Conservation (phyloP, 2,113 vertebrate species). For the Thryonomys swinderianus region DNA sequence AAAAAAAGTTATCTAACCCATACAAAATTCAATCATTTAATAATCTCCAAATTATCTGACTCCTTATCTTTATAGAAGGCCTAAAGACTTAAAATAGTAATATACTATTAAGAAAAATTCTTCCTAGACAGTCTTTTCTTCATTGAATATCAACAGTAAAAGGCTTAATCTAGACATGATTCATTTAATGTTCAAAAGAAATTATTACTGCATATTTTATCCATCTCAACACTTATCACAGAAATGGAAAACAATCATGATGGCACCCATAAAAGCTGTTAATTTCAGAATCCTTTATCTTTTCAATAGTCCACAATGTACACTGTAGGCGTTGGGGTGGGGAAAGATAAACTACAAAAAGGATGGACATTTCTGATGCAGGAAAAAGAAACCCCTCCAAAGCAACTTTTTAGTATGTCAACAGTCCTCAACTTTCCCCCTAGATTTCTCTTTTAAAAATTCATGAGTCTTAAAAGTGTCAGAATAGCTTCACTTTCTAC, state of each 20-base stretch:
- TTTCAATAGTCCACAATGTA: not conserved
- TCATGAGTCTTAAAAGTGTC: not conserved
- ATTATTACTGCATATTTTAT: conserved; percentile 15
- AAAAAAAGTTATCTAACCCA: not conserved
- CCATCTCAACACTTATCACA: conserved; percentile 23
- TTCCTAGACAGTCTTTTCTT: conserved; percentile 26
- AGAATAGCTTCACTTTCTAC: not conserved
- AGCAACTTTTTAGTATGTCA: not conserved
- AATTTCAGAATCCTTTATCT: not conserved
- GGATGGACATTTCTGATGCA: conserved; percentile 8
- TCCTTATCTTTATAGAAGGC: conserved; percentile 15
- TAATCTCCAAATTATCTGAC: conserved; percentile 37
- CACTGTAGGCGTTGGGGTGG: too few relatives aligned
- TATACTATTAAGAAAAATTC: not conserved
- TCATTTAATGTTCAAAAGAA: conserved; percentile 39
- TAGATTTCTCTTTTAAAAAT: not conserved
- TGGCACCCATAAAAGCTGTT: not conserved
- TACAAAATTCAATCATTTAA: conserved; percentile 23
- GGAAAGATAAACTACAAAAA: not conserved
- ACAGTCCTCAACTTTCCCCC: not conserved
- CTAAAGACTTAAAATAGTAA: conserved; percentile 45
- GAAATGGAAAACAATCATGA: conserved; percentile 47
- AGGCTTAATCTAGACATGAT: conserved; percentile 14
- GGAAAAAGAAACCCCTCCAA: not conserved
- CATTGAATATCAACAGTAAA: not conserved